These are phyloP conservation scores for Baronia brevicornis DNA, from an alignment of 2,888 invertebrate genomes.

Conservation along the genomic window DNA sequence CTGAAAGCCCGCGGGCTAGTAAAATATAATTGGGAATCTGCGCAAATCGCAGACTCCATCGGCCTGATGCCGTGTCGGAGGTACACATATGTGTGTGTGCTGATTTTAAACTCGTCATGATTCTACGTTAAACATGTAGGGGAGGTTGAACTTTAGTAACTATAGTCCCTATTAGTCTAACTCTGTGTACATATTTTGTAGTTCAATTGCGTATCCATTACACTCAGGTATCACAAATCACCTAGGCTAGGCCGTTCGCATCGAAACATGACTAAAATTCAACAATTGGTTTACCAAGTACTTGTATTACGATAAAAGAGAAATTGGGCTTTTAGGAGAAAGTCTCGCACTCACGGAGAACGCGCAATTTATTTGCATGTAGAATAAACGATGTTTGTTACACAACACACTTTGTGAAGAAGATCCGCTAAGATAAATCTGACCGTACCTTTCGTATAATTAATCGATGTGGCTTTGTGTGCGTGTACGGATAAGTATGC, in stretches of 20 bases:
- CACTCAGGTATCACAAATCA: slow-evolving; percentile 7
- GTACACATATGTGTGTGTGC: too few relatives aligned
- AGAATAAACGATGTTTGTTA: slow-evolving; percentile 23
- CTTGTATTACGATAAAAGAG: slow-evolving; percentile 39
- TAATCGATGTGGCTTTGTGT: slow-evolving; percentile 3
- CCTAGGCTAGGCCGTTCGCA: slow-evolving; percentile 14
- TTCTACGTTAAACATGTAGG: too few relatives aligned
- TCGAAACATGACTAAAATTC: slow-evolving; percentile 21
- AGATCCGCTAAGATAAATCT: slow-evolving; percentile 12
- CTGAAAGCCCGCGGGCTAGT: too few relatives aligned
- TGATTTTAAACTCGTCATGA: too few relatives aligned
- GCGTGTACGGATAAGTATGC: slow-evolving; percentile 4
- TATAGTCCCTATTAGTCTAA: too few relatives aligned
- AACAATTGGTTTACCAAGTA: slow-evolving; percentile 8
- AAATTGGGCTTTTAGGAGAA: slow-evolving; percentile 50
- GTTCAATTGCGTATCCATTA: background rate
- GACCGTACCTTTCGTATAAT: slow-evolving; percentile 1
- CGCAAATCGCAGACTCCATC: too few relatives aligned
- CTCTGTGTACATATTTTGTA: background rate
- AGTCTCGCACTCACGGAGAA: slow-evolving; percentile 34
- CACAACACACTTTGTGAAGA: slow-evolving; percentile 21
- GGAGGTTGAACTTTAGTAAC: too few relatives aligned
- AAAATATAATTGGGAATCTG: too few relatives aligned
- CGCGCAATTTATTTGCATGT: slow-evolving; percentile 37
- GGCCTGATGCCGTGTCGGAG: too few relatives aligned